These are phyloP conservation scores for Channallabes apus DNA, from an alignment of 2,797 vertebrate genomes.

Conservation along the genomic window DNA sequence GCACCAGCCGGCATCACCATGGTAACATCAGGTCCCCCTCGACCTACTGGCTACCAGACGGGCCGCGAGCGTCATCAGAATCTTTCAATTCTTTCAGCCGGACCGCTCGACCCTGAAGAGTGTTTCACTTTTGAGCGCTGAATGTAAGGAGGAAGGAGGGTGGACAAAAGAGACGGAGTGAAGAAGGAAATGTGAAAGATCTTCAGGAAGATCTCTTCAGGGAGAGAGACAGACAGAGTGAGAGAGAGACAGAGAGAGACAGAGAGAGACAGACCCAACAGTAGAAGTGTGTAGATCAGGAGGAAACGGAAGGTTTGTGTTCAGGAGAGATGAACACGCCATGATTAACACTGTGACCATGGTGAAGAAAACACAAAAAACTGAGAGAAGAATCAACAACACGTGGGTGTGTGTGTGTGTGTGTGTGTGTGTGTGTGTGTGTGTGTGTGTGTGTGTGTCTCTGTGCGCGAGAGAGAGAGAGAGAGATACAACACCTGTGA, in stretches of 20 bases:
- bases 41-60: constrained; percentile 11
- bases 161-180: background rate
- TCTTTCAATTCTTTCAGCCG: background rate
- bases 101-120: background rate
- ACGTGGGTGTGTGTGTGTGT: too few relatives aligned
- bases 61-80: background rate
- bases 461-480: too few relatives aligned
- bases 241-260: too few relatives aligned
- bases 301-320: constrained; percentile 18
- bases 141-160: background rate
- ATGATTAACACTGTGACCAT: constrained; percentile 10
- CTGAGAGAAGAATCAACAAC: background rate
- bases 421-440: too few relatives aligned
- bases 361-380: background rate
- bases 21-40: constrained; percentile 14
- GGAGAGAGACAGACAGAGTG: too few relatives aligned
- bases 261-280: background rate
- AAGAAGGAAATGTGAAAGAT: background rate
- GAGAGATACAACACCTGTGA: constrained; percentile 12
- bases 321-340: constrained; percentile 27
- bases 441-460: too few relatives aligned
- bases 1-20: constrained; percentile 30
- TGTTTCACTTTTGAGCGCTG: background rate
- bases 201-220: background rate
- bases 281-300: constrained; percentile 2